Conservation (phyloP, 1,140 invertebrate genomes). For the fruit fly (Drosophila melanogaster) region DNA sequence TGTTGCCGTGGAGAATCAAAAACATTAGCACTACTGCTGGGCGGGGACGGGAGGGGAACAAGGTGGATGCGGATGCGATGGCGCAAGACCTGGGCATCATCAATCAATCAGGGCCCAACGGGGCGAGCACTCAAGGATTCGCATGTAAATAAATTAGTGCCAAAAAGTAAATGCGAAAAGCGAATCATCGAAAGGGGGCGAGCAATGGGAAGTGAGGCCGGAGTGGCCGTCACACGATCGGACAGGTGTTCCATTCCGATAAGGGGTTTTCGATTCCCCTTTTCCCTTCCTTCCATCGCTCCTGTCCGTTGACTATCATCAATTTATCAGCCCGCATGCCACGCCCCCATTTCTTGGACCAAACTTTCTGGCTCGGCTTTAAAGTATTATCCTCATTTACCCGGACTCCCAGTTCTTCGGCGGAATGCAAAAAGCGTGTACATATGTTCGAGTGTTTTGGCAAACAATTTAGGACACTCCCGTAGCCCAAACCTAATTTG, state of each 20-base stretch:
- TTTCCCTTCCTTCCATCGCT: constrained; percentile 5
- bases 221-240: constrained; percentile 11
- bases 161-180: constrained; percentile 58
- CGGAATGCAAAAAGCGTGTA: not conserved
- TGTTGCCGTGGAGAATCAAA: constrained; percentile 29
- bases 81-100: constrained; percentile 49
- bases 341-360: not conserved
- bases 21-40: constrained; percentile 35
- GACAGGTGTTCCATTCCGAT: not conserved
- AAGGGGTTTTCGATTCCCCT: constrained; percentile 12
- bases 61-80: no score
- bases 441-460: constrained; percentile 11
- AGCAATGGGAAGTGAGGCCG: not conserved
- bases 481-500: constrained; percentile 51
- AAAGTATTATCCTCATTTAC: constrained; percentile 32
- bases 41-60: not conserved
- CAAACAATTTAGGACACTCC: constrained; percentile 11
- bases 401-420: not conserved
- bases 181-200: constrained; percentile 9
- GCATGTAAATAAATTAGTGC: constrained; percentile 70
- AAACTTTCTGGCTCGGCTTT: constrained; percentile 32
- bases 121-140: constrained; percentile 56
- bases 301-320: constrained; percentile 30
- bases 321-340: constrained; percentile 8
- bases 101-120: constrained; percentile 69